Evolutionary conservation across 2,113 vertebrate genomes (phyloP).

Genomic region (Orthochromis malagaraziensis): DNA sequence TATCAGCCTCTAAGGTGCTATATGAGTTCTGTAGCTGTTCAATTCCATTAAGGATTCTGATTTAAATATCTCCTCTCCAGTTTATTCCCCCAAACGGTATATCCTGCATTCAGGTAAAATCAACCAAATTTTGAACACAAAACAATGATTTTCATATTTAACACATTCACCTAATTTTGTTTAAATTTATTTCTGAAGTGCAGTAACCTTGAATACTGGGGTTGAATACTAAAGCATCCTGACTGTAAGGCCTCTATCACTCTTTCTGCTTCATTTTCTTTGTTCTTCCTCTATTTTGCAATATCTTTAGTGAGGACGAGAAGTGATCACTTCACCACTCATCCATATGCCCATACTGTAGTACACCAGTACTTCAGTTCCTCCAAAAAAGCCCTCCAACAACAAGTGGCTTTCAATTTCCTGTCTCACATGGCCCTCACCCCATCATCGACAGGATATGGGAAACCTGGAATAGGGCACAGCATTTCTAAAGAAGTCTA

Average conservation of each 20-base stretch:
- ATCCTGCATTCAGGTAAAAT: not conserved
- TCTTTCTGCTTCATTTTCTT: not conserved
- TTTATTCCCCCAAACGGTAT: not conserved
- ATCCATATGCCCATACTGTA: not conserved
- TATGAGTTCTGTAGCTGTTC: not conserved
- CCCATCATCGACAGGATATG: not conserved
- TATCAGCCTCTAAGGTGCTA: not conserved
- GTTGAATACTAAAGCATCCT: slow-evolving; percentile 10
- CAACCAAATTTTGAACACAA: not conserved
- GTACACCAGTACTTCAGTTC: slow-evolving; percentile 27
- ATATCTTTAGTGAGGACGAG: not conserved
- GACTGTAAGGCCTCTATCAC: not conserved
- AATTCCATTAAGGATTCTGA: not conserved
- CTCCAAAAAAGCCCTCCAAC: slow-evolving; percentile 37
- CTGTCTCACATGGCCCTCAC: not conserved
- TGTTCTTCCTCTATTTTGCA: not conserved
- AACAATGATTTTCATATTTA: not conserved
- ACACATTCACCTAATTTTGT: not conserved
- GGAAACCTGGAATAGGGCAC: slow-evolving; percentile 16
- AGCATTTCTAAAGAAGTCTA: slow-evolving; percentile 34
- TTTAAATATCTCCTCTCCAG: not conserved
- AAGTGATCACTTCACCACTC: slow-evolving; percentile 2
- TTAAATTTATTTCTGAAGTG: not conserved
- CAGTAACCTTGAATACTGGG: slow-evolving; percentile 17
- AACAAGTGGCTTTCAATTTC: slow-evolving; percentile 46